Percentiles rank a stretch among this genome's conserved stretches.
phyloP scores from a whole-genome alignment of 2,888 invertebrate genomes.

The Stenolophus ochropezus region DNA sequence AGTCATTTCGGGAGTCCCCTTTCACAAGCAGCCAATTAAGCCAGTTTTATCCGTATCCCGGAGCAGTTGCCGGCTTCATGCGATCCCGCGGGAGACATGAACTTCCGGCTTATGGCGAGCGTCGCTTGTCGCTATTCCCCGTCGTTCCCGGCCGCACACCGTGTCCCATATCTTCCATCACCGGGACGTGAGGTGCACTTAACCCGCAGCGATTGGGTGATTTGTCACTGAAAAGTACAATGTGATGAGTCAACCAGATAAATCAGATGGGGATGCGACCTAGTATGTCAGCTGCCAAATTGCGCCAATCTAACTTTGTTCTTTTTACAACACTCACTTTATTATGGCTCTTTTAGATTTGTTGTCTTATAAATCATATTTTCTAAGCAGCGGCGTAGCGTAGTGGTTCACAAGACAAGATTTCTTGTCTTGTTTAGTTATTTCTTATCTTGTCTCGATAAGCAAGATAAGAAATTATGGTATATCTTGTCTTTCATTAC shows the following conservation, averaged over 20 bases:
- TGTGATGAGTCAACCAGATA: not conserved
- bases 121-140: not conserved
- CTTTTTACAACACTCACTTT: too few relatives aligned
- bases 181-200: not conserved
- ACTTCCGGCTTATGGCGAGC: conserved; percentile 1
- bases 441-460: too few relatives aligned
- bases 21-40: not conserved
- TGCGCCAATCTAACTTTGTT: too few relatives aligned
- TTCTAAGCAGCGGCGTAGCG: too few relatives aligned
- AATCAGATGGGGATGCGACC: not conserved
- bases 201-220: not conserved
- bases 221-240: not conserved
- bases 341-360: too few relatives aligned
- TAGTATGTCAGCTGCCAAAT: too few relatives aligned
- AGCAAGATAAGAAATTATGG: too few relatives aligned
- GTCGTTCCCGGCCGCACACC: not conserved
- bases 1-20: not conserved
- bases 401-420: too few relatives aligned
- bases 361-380: too few relatives aligned
- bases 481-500: too few relatives aligned
- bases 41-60: not conserved
- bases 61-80: not conserved
- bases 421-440: too few relatives aligned
- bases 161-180: not conserved
- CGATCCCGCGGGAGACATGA: conserved; percentile 7